Evolutionary conservation across 2,113 vertebrate genomes (phyloP).

Genomic region (Datnioides undecimradiatus): DNA sequence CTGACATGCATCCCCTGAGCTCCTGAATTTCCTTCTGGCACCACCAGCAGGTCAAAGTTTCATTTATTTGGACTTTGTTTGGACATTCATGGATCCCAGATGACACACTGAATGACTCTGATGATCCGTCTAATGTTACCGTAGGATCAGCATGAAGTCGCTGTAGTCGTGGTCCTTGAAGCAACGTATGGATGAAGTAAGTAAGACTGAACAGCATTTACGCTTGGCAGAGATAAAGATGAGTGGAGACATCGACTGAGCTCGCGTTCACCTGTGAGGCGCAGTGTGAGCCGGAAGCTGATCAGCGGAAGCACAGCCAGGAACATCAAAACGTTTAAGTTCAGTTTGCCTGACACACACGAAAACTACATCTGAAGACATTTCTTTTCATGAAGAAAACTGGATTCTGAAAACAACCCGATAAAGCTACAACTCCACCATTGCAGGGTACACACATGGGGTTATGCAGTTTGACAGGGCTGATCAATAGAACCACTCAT

Average conservation of each 20-base stretch:
- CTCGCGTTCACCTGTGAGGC: neutral
- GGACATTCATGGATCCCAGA: neutral
- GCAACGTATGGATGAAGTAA: neutral
- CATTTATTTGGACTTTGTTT: neutral
- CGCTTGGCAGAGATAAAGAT: neutral
- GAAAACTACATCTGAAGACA: conserved; percentile 20
- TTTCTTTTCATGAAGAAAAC: conserved; percentile 37
- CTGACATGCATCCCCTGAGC: neutral
- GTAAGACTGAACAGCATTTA: neutral
- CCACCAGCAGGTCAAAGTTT: neutral
- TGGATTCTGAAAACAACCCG: conserved; percentile 32
- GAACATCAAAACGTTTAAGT: neutral
- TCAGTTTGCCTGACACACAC: neutral
- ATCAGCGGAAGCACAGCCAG: neutral
- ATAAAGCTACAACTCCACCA: conserved; percentile 36
- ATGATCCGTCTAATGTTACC: neutral
- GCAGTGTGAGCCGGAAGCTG: neutral
- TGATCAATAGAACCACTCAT: conserved; percentile 60
- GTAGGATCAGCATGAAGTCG: neutral
- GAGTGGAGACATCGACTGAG: neutral
- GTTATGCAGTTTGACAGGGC: conserved; percentile 44
- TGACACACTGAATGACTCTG: neutral
- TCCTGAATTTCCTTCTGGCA: neutral
- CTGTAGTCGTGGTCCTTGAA: neutral
- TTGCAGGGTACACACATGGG: conserved; percentile 1